Percentiles rank a stretch among this genome's conserved stretches.
These are phyloP conservation scores for Abramis brama DNA, from an alignment of 2,113 vertebrate genomes.

Conservation along the genomic window DNA sequence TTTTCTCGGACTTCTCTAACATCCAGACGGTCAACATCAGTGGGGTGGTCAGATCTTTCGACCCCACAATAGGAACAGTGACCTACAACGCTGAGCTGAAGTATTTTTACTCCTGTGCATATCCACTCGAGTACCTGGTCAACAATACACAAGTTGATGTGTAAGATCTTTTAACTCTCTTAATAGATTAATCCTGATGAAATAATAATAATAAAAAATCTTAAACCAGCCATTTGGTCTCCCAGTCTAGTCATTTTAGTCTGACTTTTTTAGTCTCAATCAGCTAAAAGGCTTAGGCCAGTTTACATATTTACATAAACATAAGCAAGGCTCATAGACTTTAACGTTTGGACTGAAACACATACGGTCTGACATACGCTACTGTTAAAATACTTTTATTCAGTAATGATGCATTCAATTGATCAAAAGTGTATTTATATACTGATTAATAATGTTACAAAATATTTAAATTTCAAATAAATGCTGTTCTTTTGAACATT, in stretches of 20 bases:
- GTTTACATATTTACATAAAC: no score
- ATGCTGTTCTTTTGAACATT: background rate
- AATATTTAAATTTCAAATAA: background rate
- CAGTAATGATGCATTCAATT: background rate
- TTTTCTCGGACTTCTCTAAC: conserved; percentile 73
- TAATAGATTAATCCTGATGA: background rate
- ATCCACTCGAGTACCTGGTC: conserved; percentile 75
- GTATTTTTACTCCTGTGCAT: conserved; percentile 76
- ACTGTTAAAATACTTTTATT: background rate
- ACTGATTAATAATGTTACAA: background rate
- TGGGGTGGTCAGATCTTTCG: conserved; percentile 67
- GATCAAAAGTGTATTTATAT: background rate
- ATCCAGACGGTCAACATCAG: conserved; percentile 74
- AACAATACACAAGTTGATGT: conserved; percentile 76
- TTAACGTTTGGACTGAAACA: background rate
- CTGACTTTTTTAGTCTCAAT: no score
- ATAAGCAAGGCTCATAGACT: no score
- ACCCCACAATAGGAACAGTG: conserved; percentile 66
- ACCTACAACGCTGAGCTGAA: conserved; percentile 74
- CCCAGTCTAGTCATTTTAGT: background rate
- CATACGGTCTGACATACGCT: background rate
- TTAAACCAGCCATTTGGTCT: background rate
- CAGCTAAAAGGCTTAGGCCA: no score
- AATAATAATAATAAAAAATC: background rate
- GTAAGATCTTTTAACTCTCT: conserved; percentile 62